phyloP scores from a whole-genome alignment of 2,113 vertebrate genomes.

The Cheirogaleus medius region DNA sequence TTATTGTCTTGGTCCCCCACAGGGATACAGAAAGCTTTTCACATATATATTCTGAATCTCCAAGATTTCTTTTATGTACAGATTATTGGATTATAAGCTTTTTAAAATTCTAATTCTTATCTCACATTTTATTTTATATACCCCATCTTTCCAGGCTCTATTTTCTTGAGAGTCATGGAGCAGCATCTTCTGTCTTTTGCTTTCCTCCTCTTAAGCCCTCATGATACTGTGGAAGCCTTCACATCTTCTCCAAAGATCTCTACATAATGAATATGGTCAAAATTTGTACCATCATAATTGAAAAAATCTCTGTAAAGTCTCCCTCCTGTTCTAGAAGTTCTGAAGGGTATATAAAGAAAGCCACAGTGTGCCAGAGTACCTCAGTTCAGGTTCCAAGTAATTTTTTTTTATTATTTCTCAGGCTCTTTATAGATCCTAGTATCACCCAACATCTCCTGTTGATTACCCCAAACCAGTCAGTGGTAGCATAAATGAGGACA shows the following conservation, averaged over 20 bases:
- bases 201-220: background rate
- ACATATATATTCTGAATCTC: background rate
- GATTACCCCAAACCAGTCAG: slow-evolving; percentile 53
- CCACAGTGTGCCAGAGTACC: background rate
- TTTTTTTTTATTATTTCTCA: slow-evolving; percentile 54
- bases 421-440: slow-evolving; percentile 1
- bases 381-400: slow-evolving; percentile 27
- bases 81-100: background rate
- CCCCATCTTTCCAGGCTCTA: background rate
- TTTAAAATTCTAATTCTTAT: background rate
- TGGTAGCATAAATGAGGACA: slow-evolving; percentile 47
- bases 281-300: slow-evolving; percentile 17
- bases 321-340: background rate
- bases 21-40: background rate
- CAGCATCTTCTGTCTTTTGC: background rate
- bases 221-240: background rate
- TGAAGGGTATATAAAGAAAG: background rate
- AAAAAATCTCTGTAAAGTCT: slow-evolving; percentile 39
- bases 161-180: slow-evolving; percentile 38
- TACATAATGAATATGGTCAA: background rate
- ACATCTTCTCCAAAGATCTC: slow-evolving; percentile 40
- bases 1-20: background rate
- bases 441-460: slow-evolving; percentile 33
- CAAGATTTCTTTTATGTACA: background rate
- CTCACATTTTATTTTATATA: background rate